phyloP scores from a whole-genome alignment of 2,113 vertebrate species.

The Colius striatus region DNA sequence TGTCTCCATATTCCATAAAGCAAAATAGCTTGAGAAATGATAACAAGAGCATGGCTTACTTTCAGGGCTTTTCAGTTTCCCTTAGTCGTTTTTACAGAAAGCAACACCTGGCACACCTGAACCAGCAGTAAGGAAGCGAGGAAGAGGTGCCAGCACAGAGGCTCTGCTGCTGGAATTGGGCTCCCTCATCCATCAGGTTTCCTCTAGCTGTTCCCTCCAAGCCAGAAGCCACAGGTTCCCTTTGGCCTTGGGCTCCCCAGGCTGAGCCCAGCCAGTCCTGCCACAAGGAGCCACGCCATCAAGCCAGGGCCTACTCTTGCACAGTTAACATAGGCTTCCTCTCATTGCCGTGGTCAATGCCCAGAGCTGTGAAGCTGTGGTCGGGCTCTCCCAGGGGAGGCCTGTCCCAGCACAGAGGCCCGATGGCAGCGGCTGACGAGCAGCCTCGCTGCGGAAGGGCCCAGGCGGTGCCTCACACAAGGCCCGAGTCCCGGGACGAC shows the following conservation, averaged over 20 bases:
- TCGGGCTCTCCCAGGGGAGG: background rate
- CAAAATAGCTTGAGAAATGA: background rate
- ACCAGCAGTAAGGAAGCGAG: background rate
- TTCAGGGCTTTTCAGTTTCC: background rate
- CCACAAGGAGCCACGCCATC: accelerated
- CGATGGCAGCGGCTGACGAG: background rate
- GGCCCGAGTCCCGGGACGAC: no score
- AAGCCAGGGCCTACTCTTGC: background rate
- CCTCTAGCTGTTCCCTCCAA: background rate
- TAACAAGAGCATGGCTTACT: background rate
- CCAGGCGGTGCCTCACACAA: no score
- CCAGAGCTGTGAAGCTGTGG: no score
- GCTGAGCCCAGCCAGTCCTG: background rate
- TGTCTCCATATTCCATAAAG: background rate
- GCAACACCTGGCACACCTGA: background rate
- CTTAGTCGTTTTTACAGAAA: background rate
- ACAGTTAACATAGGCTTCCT: accelerated
- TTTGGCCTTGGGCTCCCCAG: accelerated
- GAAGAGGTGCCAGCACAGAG: accelerated
- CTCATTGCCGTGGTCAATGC: accelerated
- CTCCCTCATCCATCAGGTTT: background rate
- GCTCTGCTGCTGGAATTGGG: no score
- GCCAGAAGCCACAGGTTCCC: background rate
- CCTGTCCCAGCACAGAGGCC: accelerated
- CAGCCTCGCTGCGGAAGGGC: background rate